A percentile compares a stretch with the other conserved stretches of the same genome.
These are phyloP conservation scores for Acanthaster planci DNA, from an alignment of 35 echinoderm and acorn worm species.

Conservation along the genomic window DNA sequence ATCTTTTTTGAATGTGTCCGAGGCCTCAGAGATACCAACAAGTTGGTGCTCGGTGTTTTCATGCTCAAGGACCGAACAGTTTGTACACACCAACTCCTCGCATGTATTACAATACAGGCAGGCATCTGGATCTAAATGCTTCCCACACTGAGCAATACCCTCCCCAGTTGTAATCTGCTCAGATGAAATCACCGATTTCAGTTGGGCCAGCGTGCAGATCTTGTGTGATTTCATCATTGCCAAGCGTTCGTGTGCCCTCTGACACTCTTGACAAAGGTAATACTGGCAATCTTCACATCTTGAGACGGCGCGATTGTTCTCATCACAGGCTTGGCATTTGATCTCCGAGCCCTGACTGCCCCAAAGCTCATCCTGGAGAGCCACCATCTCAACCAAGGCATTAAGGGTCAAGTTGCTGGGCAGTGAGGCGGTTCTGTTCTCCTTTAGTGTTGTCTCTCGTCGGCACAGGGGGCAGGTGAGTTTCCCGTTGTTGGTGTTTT, in stretches of 20 bases:
- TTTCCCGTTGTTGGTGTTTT: background rate
- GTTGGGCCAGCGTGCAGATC: background rate
- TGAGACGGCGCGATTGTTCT: background rate
- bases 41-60: background rate
- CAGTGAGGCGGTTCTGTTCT: background rate
- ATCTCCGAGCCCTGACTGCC: background rate
- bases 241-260: background rate
- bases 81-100: background rate
- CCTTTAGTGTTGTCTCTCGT: background rate
- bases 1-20: background rate
- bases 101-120: background rate
- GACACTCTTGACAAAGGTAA: background rate
- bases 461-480: background rate
- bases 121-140: background rate
- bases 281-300: background rate
- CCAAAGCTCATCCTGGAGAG: background rate
- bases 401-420: background rate
- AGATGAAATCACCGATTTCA: background rate
- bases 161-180: background rate
- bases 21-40: background rate
- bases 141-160: background rate
- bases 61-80: background rate
- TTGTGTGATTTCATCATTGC: slow-evolving; percentile 4
- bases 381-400: background rate
- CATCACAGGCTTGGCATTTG: background rate